Base-by-base conservation (phyloP, 2,113 vertebrate genomes). In the Bubo scandiacus region DNA sequence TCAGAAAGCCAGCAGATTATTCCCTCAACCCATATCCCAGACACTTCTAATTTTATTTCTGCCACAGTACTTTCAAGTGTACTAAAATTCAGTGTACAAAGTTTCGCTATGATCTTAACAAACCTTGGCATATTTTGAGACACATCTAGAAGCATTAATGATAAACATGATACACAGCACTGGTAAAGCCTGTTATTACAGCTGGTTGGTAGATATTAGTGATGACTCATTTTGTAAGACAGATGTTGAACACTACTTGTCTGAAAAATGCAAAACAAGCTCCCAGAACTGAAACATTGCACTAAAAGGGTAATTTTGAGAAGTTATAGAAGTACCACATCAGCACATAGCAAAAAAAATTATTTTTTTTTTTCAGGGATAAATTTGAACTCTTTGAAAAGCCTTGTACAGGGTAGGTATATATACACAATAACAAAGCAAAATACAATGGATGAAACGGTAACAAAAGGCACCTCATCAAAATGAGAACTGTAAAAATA, bases 391-490 rank as follows among this genome's bases (percentile, higher is more conserved):
- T 91, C 43, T 83, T 93, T 40, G 20, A 88, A 85, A 81, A 87
- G 49, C 38, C 55, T 81, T 75, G 49, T 34, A 63, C 29, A 43
- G 62, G 51, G 11, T 85, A 91, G 34, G 29, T 57, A 30, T 73
- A 63, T 19, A 91, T n/a, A 90, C 27, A 85, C 22, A 88, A 88
- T 42, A 90, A 81, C 9, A 90, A 92, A 42, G 3, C 34, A 95
- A 94, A 62, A 97, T 65, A 30, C 62, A 92, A 73, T 16, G 40
- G 36, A 83, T 65, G 18, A 96, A 62, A 86, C 7, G 5, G 12
- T 51, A 91, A 90, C 45, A 97, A 94, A 95, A 86, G 96, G 94
- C 94, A 94, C 67, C 77, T 87, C 25, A 95, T 94, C 59, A 94
- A 95, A 96, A 96, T 57, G 49, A 92, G 29, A 86, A 87, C 25